A percentile compares a stretch with the other conserved stretches of the same genome.
Evolutionary conservation across 2,113 vertebrate genomes (phyloP).

Genomic region (Callocephalon fimbriatum): DNA sequence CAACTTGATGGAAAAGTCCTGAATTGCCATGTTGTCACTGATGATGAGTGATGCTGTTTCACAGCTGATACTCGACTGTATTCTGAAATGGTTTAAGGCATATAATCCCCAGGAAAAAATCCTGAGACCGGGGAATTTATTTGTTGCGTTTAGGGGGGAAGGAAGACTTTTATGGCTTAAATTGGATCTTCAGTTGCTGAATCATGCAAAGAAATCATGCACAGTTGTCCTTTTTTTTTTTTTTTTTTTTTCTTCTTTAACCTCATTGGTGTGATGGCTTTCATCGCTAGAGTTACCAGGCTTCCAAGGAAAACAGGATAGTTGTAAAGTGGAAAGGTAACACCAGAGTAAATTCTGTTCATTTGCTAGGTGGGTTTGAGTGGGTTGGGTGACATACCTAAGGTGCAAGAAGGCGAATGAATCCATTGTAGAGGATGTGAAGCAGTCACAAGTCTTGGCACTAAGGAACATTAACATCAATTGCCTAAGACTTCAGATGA

Average conservation of each 20-base stretch:
- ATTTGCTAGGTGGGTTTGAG: neutral
- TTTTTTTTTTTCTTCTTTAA: neutral
- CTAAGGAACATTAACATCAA: neutral
- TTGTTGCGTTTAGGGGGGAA: neutral
- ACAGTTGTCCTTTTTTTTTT: neutral
- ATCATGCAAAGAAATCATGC: neutral
- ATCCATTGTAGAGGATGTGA: neutral
- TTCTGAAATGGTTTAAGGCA: neutral
- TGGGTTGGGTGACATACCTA: neutral
- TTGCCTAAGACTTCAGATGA: neutral
- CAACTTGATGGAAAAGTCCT: slow-evolving; percentile 27
- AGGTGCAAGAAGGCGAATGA: neutral
- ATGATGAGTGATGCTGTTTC: neutral
- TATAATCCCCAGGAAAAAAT: neutral
- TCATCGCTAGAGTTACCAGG: neutral
- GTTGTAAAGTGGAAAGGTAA: neutral
- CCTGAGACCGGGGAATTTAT: neutral
- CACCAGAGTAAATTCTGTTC: neutral
- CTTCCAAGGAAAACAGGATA: neutral
- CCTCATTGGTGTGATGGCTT: neutral
- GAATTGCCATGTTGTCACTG: neutral
- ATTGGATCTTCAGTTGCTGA: neutral
- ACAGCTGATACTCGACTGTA: neutral
- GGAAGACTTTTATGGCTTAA: neutral
- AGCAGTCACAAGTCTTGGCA: neutral